Evolutionary conservation across 1,140 invertebrate genomes (phyloP), one percentile per base, ranked within the genome.

Genomic region (Nixonia krombeini): DNA sequence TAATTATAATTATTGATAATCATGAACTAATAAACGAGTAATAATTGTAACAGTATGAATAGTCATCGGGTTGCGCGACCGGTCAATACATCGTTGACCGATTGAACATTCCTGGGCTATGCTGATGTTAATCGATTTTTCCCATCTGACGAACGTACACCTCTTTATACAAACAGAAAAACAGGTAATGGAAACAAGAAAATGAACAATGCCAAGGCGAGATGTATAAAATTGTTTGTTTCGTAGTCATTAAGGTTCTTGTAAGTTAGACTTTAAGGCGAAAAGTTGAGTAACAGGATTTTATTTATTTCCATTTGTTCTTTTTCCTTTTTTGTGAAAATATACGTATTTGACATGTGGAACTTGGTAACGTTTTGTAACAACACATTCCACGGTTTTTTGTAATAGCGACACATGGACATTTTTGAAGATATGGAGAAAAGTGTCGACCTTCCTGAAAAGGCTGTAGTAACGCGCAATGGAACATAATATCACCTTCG

Each of bases 151-250:
- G 56, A 44, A 33, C 38, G 46, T 50, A 46, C 50, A 51, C 57
- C 40, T 37, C 31, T 41, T 44, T 38, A 31, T 45, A 46, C 26
- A 40, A 21, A 42, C 38, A n/a, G n/a, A 45, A 10, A 10, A 2
- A 29, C 25, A 23, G 15, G 61, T 71, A 59, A 63, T 70, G 61
- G 68, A n/a, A n/a, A n/a, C n/a, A n/a, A n/a, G n/a, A n/a, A n/a
- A n/a, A n/a, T 74, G 50, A 56, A 21, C 33, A 64, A 68, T 57
- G 55, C 56, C 44, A 56, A 62, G 61, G 50, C 55, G 69, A 72
- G 56, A 50, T 78, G 72, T 78, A 76, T 72, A 74, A 75, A 74
- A 73, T 76, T 73, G 66, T 74, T 78, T 74, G 68, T 74, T 77
- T 70, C 45, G 49, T 75, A 75, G 70, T 72, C 59, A 16, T 70